Percentiles rank a stretch among this genome's conserved stretches.
Conservation (phyloP, 2,113 vertebrate species). For the Melanocharis versteri region DNA sequence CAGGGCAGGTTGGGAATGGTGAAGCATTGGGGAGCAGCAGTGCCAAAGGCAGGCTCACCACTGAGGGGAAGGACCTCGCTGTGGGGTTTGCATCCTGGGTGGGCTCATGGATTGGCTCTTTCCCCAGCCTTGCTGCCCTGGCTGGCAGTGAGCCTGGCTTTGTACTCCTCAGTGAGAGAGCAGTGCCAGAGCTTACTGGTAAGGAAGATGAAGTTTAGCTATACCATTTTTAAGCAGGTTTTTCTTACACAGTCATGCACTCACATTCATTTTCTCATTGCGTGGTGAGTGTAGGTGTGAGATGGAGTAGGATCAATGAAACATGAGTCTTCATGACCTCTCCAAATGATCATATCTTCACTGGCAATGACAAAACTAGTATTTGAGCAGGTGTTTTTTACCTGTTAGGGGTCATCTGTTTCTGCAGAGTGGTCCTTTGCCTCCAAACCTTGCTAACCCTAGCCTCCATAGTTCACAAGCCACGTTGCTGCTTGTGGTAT, state of each 20-base stretch:
- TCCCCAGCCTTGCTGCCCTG: not conserved
- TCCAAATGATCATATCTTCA: not conserved
- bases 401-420: not conserved
- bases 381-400: not conserved
- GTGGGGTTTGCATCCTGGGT: not conserved
- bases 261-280: not conserved
- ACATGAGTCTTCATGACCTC: not conserved
- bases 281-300: not conserved
- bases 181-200: not conserved
- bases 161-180: not conserved
- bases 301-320: not conserved
- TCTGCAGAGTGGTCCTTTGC: not conserved
- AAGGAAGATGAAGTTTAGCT: not conserved
- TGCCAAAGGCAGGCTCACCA: not conserved
- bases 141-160: not conserved
- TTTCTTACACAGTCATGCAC: not conserved
- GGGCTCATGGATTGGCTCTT: not conserved
- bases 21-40: not conserved
- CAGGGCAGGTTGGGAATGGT: not conserved
- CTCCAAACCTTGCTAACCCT: not conserved
- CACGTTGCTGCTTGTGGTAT: not conserved
- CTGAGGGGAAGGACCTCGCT: accelerated
- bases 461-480: not conserved
- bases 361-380: not conserved
- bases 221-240: not conserved